Conservation (phyloP, 2,797 vertebrate genomes). For the Macroramphosus scolopax region DNA sequence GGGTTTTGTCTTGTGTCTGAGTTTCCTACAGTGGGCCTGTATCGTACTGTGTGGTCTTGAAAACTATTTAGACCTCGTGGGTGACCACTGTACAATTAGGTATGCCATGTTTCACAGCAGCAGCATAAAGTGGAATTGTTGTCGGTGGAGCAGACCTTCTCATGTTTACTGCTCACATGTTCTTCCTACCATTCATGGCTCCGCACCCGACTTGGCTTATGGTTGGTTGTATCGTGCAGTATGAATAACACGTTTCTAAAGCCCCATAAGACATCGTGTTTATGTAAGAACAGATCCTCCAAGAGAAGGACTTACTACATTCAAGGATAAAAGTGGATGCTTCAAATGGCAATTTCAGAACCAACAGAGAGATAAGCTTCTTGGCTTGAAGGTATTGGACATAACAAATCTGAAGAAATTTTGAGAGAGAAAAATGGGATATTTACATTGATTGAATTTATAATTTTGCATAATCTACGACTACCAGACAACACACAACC, state of each 20-base stretch:
- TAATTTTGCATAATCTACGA: not conserved
- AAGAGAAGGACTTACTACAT: conserved; percentile 43
- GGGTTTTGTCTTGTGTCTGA: conserved; percentile 56
- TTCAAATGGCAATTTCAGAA: conserved; percentile 38
- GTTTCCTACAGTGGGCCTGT: conserved; percentile 64
- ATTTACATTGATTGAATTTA: too few relatives aligned
- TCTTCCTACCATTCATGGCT: conserved; percentile 47
- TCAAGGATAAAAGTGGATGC: conserved; percentile 50
- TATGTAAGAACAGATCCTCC: conserved; percentile 49
- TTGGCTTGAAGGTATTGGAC: conserved; percentile 38
- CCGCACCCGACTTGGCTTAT: conserved; percentile 46
- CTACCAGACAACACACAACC: not conserved
- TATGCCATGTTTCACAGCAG: conserved; percentile 72
- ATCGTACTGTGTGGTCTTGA: conserved; percentile 77
- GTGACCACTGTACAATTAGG: conserved; percentile 80
- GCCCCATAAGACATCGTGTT: conserved; percentile 57
- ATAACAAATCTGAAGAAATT: conserved; percentile 22
- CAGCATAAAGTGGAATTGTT: conserved; percentile 69
- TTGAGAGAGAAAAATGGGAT: conserved; percentile 7
- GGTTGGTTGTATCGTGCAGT: conserved; percentile 55
- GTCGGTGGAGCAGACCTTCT: conserved; percentile 63
- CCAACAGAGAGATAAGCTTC: conserved; percentile 34
- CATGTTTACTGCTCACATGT: conserved; percentile 65
- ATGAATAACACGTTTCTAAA: conserved; percentile 62
- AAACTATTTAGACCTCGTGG: conserved; percentile 77